Conservation (phyloP, 1,140 invertebrate species). For the Coboldia fuscipes region DNA sequence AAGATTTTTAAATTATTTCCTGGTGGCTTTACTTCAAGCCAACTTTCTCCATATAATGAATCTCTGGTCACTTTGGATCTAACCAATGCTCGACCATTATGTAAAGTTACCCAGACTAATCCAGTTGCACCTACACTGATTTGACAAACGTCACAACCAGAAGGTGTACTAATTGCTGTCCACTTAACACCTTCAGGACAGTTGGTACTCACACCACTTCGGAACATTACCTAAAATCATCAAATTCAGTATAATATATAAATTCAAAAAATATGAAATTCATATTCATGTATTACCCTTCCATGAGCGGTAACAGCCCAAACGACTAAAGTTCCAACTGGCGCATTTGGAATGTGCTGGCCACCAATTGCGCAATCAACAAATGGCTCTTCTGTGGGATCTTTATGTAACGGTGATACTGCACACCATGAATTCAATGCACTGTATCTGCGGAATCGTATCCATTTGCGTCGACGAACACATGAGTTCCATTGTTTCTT, state of each 20-base stretch:
- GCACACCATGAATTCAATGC: slow-evolving; percentile 82
- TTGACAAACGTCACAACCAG: slow-evolving; percentile 58
- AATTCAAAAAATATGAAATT: slow-evolving; percentile 1
- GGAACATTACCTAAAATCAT: slow-evolving; percentile 59
- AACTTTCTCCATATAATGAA: slow-evolving; percentile 48
- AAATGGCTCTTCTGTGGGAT: slow-evolving; percentile 56
- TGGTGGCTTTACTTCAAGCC: slow-evolving; percentile 61
- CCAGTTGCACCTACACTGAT: slow-evolving; percentile 65
- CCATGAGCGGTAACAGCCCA: slow-evolving; percentile 84
- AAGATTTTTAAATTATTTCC: slow-evolving; percentile 39
- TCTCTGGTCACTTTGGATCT: slow-evolving; percentile 54
- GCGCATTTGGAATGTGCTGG: slow-evolving; percentile 51
- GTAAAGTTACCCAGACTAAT: slow-evolving; percentile 63
- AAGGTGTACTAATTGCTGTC: slow-evolving; percentile 49
- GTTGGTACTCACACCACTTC: slow-evolving; percentile 49
- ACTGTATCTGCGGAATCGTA: slow-evolving; percentile 64
- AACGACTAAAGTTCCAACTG: slow-evolving; percentile 49
- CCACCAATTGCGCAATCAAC: slow-evolving; percentile 64
- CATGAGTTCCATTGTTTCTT: slow-evolving; percentile 79
- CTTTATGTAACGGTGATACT: slow-evolving; percentile 68
- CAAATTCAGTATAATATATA: slow-evolving; percentile 5
- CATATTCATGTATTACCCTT: slow-evolving; percentile 27
- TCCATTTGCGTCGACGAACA: slow-evolving; percentile 75
- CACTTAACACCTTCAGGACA: slow-evolving; percentile 70
- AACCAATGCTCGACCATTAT: slow-evolving; percentile 58